Evolutionary conservation across 2,113 vertebrate species (phyloP), one percentile per base, ranked within the genome.

Genomic region (Centropristis striata): DNA sequence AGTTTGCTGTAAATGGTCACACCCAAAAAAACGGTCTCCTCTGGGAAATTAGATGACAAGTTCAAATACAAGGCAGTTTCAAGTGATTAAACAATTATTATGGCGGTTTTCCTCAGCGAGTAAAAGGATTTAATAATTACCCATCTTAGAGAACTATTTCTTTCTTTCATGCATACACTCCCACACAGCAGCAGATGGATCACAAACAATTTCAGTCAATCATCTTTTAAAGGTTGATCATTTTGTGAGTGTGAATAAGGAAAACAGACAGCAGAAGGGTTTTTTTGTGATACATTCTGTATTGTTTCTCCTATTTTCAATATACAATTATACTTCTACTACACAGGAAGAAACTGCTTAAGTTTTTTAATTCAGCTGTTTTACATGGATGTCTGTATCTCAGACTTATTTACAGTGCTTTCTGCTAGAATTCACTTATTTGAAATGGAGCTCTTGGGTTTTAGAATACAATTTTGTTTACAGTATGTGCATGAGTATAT

Each of bases 401-500:
- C 20, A 44, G 9, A 51, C 49, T 74, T 90, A 90, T 88, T 78
- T 87, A 87, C 87, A 90, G 18, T 20, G n/a, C 72, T 69, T 77
- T 75, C 70, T 58, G 37, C 21, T 32, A 36, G 21, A 54, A 50
- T 32, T 65, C 15, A 47, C 39, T 51, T 32, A 41, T 66, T 80
- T 71, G 15, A 82, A 75, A 36, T 73, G 55, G 59, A 83, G 61
- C 15, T 50, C 25, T 58, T 21, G 42, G 36, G 42, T 37, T 21
- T 57, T 14, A 84, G 60, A 86, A 75, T 67, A 66, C 5, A 41
- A 74, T 36, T 78, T 75, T 80, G 88, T 93, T 77, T 88, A 91
- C 88, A 91, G 2, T 91, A 90, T 91, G 80, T 91, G 86, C 84
- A 91, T 67, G 50, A 65, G 4, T 88, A 85, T 89, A n/a, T 90